Conservation (phyloP, 2,797 vertebrate species). For the Enteromius paludinosus region DNA sequence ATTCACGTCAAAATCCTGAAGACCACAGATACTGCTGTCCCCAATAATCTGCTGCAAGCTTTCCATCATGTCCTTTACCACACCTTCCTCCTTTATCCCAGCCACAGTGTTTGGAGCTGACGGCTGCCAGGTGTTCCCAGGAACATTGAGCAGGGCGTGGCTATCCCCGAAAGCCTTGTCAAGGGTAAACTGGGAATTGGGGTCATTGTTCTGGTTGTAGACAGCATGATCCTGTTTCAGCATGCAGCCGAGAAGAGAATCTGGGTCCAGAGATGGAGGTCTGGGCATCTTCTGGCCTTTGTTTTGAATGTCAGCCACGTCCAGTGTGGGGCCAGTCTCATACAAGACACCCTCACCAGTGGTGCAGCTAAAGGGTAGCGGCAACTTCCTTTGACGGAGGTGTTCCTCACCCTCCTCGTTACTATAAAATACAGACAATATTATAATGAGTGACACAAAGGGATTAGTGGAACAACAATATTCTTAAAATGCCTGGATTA, state of each 20-base stretch:
- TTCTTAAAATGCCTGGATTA: background rate
- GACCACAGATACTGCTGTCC: slow-evolving; percentile 59
- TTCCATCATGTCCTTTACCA: slow-evolving; percentile 73
- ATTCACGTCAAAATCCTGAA: slow-evolving; percentile 65
- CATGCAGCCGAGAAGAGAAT: slow-evolving; percentile 74
- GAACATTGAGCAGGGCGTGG: slow-evolving; percentile 72
- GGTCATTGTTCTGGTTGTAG: slow-evolving; percentile 50
- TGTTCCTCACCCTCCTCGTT: slow-evolving; percentile 83
- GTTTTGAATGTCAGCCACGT: slow-evolving; percentile 55
- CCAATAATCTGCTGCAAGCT: slow-evolving; percentile 76
- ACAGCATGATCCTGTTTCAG: slow-evolving; percentile 67
- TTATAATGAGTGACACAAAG: background rate
- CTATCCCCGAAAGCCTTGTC: slow-evolving; percentile 72
- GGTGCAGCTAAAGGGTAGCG: slow-evolving; percentile 77
- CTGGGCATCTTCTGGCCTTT: slow-evolving; percentile 69
- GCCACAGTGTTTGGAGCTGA: background rate
- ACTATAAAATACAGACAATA: slow-evolving; percentile 62
- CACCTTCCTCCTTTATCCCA: slow-evolving; percentile 63
- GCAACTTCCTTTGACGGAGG: slow-evolving; percentile 72
- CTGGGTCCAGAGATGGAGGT: slow-evolving; percentile 27
- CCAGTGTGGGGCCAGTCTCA: slow-evolving; percentile 58
- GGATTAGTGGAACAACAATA: background rate
- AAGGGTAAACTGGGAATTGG: slow-evolving; percentile 56
- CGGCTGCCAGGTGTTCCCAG: slow-evolving; percentile 68
- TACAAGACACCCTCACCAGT: slow-evolving; percentile 79